phyloP scores from a whole-genome alignment of 2,888 invertebrate species.

The Athripsodes cinereus region DNA sequence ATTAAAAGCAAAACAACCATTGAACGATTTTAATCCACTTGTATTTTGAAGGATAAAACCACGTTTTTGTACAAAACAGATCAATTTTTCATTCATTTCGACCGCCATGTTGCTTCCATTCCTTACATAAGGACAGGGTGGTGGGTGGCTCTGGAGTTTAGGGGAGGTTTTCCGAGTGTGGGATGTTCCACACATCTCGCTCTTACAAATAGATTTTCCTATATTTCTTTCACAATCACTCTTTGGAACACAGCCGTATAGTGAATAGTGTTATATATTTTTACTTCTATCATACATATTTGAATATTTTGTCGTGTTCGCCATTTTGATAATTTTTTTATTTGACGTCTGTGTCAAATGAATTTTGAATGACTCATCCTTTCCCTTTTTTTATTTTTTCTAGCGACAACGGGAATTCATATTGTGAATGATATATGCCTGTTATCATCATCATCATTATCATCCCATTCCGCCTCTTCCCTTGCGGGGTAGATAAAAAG shows the following conservation, averaged over 20 bases:
- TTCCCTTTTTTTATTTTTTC: background rate
- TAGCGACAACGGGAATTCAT: background rate
- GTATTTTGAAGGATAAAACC: background rate
- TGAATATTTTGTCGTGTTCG: background rate
- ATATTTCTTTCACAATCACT: background rate
- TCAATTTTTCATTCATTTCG: constrained; percentile 17
- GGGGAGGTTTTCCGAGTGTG: background rate
- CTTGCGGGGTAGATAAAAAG: no score
- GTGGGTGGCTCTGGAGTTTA: background rate
- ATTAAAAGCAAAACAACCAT: no score
- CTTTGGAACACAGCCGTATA: background rate
- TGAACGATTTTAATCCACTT: no score
- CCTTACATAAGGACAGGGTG: background rate
- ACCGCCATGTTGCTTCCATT: background rate
- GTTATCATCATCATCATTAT: no score
- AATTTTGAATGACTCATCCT: background rate
- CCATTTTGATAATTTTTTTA: background rate
- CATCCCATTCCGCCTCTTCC: no score
- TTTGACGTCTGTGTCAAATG: background rate
- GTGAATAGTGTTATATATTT: no score
- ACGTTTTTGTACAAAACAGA: constrained; percentile 11
- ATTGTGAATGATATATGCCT: no score
- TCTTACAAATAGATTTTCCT: background rate
- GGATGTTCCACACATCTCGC: background rate
- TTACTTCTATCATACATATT: no score